Percentiles rank a stretch among this genome's conserved stretches.
Evolutionary conservation across 2,888 invertebrate genomes (phyloP).

Genomic region (Atethmia centrago): DNA sequence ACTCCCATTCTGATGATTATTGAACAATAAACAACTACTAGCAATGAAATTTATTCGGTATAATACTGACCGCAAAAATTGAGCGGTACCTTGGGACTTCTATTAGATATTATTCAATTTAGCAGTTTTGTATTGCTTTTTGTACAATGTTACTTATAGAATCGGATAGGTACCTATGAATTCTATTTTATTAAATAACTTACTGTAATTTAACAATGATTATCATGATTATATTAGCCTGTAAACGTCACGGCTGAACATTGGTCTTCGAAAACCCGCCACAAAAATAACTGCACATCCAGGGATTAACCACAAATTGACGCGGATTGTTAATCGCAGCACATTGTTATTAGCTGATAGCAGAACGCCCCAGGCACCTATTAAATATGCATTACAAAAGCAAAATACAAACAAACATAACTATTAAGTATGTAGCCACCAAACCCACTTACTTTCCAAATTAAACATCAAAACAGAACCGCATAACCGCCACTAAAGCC

Average conservation of each 20-base stretch:
- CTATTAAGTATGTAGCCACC: slow-evolving; percentile 13
- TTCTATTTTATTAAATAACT: background rate
- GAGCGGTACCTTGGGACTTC: too few relatives aligned
- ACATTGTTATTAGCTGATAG: too few relatives aligned
- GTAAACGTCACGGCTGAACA: background rate
- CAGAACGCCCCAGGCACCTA: background rate
- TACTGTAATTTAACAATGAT: too few relatives aligned
- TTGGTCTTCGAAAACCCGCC: background rate
- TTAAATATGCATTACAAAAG: slow-evolving; percentile 19
- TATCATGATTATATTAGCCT: background rate
- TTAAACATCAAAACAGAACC: slow-evolving; percentile 47
- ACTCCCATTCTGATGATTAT: too few relatives aligned
- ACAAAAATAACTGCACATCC: background rate
- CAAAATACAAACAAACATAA: slow-evolving; percentile 26
- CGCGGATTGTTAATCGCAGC: too few relatives aligned
- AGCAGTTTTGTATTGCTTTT: background rate
- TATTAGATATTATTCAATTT: background rate
- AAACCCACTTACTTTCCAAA: slow-evolving; percentile 32
- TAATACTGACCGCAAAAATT: too few relatives aligned
- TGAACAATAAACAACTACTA: too few relatives aligned
- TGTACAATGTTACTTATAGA: background rate
- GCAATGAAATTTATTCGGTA: too few relatives aligned
- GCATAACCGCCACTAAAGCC: slow-evolving; percentile 48
- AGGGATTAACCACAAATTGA: background rate
- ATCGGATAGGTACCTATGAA: background rate